A percentile compares a stretch with the other conserved stretches of the same genome.
Evolutionary conservation across 2,797 vertebrate species (phyloP).

Genomic region (Premnoplex brunnescens): DNA sequence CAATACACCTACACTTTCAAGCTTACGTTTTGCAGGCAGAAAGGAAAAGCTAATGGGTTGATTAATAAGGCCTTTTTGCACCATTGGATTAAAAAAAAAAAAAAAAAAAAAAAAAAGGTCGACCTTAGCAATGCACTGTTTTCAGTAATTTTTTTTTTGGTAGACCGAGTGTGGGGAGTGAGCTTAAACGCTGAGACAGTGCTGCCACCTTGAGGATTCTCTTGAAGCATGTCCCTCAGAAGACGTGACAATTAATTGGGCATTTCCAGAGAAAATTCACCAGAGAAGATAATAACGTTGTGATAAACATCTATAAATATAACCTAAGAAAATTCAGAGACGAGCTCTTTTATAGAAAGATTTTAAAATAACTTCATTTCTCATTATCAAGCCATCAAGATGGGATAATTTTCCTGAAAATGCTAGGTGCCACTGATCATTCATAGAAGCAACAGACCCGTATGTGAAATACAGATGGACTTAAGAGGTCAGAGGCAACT

Average conservation of each 20-base stretch:
- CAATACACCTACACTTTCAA: neutral
- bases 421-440: no score
- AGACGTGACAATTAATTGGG: neutral
- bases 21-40: neutral
- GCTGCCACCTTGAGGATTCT: constrained; percentile 74
- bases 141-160: neutral
- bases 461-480: neutral
- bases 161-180: accelerated
- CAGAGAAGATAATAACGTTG: neutral
- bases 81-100: neutral
- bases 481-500: neutral
- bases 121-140: neutral
- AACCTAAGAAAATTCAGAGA: neutral
- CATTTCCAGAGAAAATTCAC: neutral
- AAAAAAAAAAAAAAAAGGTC: neutral
- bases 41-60: neutral
- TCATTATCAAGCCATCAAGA: neutral
- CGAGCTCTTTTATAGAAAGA: neutral
- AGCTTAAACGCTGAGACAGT: constrained; percentile 55
- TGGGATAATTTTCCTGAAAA: neutral
- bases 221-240: neutral
- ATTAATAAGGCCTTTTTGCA: neutral
- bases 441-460: neutral
- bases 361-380: neutral
- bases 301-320: neutral